Conservation (phyloP, 2,888 invertebrate genomes). For the Cephalotes varians region DNA sequence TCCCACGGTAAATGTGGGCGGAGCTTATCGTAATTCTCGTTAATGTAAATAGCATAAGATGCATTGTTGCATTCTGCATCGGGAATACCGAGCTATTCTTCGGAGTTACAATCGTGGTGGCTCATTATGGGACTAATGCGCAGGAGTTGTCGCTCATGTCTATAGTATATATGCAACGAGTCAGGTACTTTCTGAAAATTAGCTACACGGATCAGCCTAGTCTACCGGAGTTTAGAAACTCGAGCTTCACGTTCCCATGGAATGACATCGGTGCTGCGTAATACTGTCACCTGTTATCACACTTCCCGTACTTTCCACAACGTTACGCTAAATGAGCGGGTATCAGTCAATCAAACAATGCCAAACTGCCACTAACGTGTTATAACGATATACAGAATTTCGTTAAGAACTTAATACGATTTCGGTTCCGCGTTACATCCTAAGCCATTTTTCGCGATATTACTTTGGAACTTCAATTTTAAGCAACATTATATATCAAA, state of each 20-base stretch:
- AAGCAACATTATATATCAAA: background rate
- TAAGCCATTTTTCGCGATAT: background rate
- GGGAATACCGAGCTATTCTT: conserved; percentile 56
- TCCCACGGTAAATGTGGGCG: conserved; percentile 50
- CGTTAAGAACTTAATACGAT: conserved; percentile 17
- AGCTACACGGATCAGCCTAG: conserved; percentile 63
- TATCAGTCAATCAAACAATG: conserved; percentile 48
- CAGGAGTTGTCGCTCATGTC: conserved; percentile 59
- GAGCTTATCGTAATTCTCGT: conserved; percentile 62
- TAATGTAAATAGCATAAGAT: conserved; percentile 66
- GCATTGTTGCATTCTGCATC: conserved; percentile 52
- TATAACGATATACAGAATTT: conserved; percentile 24
- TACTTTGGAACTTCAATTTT: background rate
- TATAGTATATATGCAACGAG: conserved; percentile 39
- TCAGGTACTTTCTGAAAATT: conserved; percentile 65
- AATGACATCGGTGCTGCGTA: conserved; percentile 51
- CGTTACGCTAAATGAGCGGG: conserved; percentile 39
- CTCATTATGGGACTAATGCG: conserved; percentile 64
- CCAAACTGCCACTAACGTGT: conserved; percentile 4
- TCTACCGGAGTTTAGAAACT: conserved; percentile 61
- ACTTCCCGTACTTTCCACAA: conserved; percentile 34
- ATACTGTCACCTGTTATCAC: conserved; percentile 59
- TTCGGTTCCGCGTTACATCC: background rate
- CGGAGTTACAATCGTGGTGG: conserved; percentile 57
- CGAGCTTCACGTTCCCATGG: conserved; percentile 41